Evolutionary conservation across 1,140 invertebrate genomes (phyloP), one percentile per base, ranked within the genome.

Genomic region (Habropoda laboriosa): DNA sequence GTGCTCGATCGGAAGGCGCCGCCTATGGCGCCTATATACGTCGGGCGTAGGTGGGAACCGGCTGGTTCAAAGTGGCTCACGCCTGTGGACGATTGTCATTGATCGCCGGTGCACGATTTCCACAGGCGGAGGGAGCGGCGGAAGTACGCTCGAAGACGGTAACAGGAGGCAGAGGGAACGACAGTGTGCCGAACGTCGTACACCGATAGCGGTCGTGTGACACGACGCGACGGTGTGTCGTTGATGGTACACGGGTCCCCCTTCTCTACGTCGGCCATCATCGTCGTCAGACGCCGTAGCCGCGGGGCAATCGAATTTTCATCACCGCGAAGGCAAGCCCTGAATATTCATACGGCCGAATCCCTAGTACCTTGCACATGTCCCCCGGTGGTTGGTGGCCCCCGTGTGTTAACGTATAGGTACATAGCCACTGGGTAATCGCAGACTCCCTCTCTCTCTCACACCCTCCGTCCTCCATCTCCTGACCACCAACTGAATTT

Each of bases 281-380:
- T 78, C 73, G 72, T 66, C 81, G 83, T 85, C 83, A 80, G 85
- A 75, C 78, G 53, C 82, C 75, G 79, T 74, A 80, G 82, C 83
- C 82, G 80, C 75, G 67, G 85, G 72, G 71, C 85, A 87, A 87
- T 85, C 86, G 86, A 84, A 88, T 89, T 88, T 88, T 88, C 86
- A 89, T 87, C 82, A 80, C 77, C 77, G 85, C 77, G 73, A 85
- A 87, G 82, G 73, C 80, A 83, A 86, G 64, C 75, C 53, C 78
- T 87, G 86, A 87, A 87, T 87, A 87, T 87, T 87, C 86, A 87
- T 87, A 80, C 71, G 73, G 66, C 67, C 79, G 79, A 87, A 87
- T 82, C 73, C 79, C 68, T 47, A n/a, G 53, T 83, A 79, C 77
- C 72, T 81, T 75, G 81, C 75, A 47, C 80, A 79, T 70, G 60